Conservation (phyloP, 2,888 invertebrate species). For the Aphrophora alni region DNA sequence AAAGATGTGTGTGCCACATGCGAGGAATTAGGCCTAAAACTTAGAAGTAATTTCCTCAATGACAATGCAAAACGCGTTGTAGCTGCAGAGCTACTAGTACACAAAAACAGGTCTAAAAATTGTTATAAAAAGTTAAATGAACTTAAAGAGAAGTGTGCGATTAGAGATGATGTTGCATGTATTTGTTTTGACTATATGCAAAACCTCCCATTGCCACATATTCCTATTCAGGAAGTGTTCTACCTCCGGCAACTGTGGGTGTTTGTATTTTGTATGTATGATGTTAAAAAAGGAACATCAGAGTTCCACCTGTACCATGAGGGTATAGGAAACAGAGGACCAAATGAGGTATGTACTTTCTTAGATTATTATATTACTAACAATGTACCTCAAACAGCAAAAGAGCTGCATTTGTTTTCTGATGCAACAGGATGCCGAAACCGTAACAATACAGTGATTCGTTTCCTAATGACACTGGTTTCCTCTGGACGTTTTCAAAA, state of each 20-base stretch:
- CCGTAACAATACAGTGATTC: constrained; percentile 43
- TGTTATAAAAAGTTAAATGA: constrained; percentile 48
- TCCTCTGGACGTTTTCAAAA: constrained; percentile 39
- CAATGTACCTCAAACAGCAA: constrained; percentile 12
- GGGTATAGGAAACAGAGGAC: constrained; percentile 44
- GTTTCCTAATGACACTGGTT: constrained; percentile 36
- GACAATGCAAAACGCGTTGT: constrained; percentile 46
- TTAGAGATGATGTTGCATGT: constrained; percentile 35
- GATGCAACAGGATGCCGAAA: constrained; percentile 52
- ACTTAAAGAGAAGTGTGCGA: constrained; percentile 45
- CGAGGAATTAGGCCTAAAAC: constrained; percentile 39
- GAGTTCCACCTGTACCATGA: constrained; percentile 49
- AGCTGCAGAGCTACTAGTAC: constrained; percentile 47
- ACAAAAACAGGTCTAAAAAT: constrained; percentile 47
- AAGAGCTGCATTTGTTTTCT: constrained; percentile 47
- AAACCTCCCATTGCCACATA: constrained; percentile 49
- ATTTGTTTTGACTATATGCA: constrained; percentile 53
- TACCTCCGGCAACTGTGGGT: constrained; percentile 45
- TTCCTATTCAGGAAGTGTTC: constrained; percentile 50
- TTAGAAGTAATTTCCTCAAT: constrained; percentile 41
- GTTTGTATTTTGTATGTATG: constrained; percentile 43
- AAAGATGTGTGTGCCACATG: constrained; percentile 35
- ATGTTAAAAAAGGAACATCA: constrained; percentile 47
- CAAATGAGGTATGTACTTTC: constrained; percentile 43
- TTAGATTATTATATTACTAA: constrained; percentile 26